Conservation (phyloP, 2,113 vertebrate species). For the Calypte anna region DNA sequence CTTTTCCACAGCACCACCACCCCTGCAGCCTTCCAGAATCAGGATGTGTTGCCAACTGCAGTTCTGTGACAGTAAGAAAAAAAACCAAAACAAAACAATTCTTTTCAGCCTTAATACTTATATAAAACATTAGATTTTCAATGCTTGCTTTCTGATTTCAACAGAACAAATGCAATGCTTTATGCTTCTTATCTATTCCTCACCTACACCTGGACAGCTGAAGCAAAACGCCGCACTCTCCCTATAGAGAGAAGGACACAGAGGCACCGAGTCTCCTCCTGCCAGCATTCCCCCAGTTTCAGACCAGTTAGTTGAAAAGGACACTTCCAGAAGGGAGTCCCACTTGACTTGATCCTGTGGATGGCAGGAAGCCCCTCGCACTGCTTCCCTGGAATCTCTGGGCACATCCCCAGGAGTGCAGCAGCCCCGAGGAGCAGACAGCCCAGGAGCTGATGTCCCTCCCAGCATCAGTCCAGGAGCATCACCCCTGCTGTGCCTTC, state of each 20-base stretch:
- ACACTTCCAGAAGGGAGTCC: background rate
- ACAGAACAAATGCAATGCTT: background rate
- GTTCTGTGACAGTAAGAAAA: background rate
- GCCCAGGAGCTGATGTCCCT: background rate
- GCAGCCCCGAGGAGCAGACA: background rate
- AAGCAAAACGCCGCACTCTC: background rate
- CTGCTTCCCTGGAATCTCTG: background rate
- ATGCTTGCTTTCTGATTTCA: background rate
- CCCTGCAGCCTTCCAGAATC: background rate
- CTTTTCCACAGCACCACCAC: background rate
- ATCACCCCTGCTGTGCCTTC: accelerated
- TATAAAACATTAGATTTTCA: background rate
- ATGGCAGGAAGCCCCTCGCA: background rate
- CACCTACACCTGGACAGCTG: background rate
- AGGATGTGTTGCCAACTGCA: background rate
- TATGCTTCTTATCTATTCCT: background rate
- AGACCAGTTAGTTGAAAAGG: background rate
- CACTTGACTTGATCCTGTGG: background rate
- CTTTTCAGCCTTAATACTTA: background rate
- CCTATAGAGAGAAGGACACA: accelerated
- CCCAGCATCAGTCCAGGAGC: accelerated
- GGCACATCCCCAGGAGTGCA: background rate
- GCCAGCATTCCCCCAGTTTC: background rate
- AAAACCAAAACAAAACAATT: background rate
- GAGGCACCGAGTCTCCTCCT: accelerated